Base-by-base conservation (phyloP, 1,140 invertebrate genomes). In the Mactra quadrangularis region DNA sequence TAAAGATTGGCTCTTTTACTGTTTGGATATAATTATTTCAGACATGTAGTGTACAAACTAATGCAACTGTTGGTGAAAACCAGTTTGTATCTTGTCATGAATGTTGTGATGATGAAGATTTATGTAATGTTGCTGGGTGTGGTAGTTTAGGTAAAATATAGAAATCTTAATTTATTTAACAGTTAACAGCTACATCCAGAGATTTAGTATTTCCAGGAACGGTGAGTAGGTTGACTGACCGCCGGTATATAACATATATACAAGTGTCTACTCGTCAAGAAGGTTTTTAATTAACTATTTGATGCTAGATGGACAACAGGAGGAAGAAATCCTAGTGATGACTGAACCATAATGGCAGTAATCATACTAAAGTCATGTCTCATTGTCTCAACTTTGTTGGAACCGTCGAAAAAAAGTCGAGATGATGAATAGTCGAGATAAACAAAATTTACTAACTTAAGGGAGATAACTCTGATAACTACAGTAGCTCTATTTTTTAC, bases 41-140 rank as follows among this genome's bases (percentile, higher is more conserved):
- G 59, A 33, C 31, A 31, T 62, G 59, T 31, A 33, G 6, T 31
- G 4, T 35, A 25, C 6, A 27, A 31, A n/a, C 33, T 25, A 27
- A 47, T 15, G 29, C 7, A 22, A 3, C 27, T 55, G 29, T 27
- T 3, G 17, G 33, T 19, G 74, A 57, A 3, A 33, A 75, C 22
- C 74, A 76, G 45, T 76, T 60, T 50, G 41, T 76, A 17, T 60
- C 74, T 7, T 76, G 74, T 41, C 57, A 76, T 13, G 3, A 31
- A 0, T 76, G 74, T 45, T 76, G 74, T 50, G 74, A 76, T 25
- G 45, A 64, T 6, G 1, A 52, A 9, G 74, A 76, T 31, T 35
- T 76, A 4, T 76, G 74, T 62, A 76, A 76, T 31, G 74, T 22
- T 19, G 7, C 17, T 52, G 74, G 74, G 4, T 76, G 74, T 31